These are phyloP conservation scores for Pristionchus entomophagus DNA, from an alignment of 2,888 invertebrate species.

Conservation along the genomic window DNA sequence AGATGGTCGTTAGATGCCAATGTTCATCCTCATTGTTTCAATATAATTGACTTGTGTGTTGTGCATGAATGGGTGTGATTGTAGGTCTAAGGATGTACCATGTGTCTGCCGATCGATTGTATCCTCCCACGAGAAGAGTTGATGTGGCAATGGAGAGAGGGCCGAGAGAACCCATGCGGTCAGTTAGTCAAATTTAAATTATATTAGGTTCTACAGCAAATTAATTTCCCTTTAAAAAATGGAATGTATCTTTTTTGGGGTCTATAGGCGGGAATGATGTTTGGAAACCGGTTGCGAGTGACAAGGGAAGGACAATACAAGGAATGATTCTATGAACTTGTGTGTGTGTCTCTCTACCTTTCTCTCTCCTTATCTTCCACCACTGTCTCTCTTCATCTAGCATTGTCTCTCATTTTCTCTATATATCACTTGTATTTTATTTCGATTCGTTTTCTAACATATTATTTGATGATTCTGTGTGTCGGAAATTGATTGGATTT, in stretches of 20 bases:
- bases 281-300: background rate
- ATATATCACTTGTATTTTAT: background rate
- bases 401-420: background rate
- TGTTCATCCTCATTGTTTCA: too few relatives aligned
- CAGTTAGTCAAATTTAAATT: too few relatives aligned
- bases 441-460: background rate
- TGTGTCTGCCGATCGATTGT: background rate
- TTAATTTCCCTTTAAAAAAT: too few relatives aligned
- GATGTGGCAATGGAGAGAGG: background rate
- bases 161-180: background rate
- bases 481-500: too few relatives aligned
- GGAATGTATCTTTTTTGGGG: background rate
- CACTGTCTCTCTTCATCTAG: background rate
- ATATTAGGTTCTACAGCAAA: too few relatives aligned
- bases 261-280: background rate
- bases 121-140: background rate
- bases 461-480: background rate
- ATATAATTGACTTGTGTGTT: too few relatives aligned
- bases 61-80: background rate
- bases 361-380: too few relatives aligned
- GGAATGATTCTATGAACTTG: slow-evolving; percentile 1
- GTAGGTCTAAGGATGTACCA: background rate
- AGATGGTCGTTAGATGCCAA: background rate
- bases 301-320: background rate
- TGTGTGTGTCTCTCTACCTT: background rate